phyloP scores from a whole-genome alignment of 2,888 invertebrate species.

The Melitaea athalia region DNA sequence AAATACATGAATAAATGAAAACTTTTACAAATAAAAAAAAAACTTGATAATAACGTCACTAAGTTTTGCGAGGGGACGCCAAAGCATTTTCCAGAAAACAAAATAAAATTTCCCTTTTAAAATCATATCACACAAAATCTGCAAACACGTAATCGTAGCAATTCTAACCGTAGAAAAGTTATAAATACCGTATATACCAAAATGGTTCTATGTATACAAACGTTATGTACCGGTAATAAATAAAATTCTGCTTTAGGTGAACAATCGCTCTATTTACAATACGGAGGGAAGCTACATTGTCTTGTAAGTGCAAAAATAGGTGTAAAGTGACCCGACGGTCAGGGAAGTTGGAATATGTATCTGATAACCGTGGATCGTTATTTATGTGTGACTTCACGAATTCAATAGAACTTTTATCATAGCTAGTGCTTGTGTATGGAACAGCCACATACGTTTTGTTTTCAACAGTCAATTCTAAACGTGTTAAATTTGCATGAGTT shows the following conservation, averaged over 20 bases:
- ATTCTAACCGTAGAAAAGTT: not conserved
- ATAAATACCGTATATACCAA: not conserved
- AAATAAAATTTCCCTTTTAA: not conserved
- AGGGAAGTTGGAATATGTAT: constrained; percentile 29
- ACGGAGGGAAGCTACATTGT: constrained; percentile 45
- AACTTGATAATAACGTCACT: not conserved
- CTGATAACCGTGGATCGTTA: constrained; percentile 31
- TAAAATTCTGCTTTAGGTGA: constrained; percentile 47
- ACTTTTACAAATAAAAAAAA: too few relatives aligned
- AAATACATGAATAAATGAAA: too few relatives aligned
- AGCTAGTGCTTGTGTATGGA: constrained; percentile 16
- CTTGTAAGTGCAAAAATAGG: constrained; percentile 49
- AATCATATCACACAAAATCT: not conserved
- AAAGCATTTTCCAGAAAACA: not conserved
- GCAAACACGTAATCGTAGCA: not conserved
- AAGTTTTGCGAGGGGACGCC: too few relatives aligned
- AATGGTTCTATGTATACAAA: not conserved
- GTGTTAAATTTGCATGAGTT: not conserved
- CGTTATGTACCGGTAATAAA: constrained; percentile 19
- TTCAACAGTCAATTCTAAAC: not conserved
- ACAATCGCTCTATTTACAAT: constrained; percentile 61
- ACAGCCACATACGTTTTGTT: constrained; percentile 24
- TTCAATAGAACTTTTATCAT: constrained; percentile 35
- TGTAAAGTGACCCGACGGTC: constrained; percentile 40
- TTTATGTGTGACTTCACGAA: constrained; percentile 37